Percentiles rank a stretch among this genome's conserved stretches.
Evolutionary conservation across 1,140 invertebrate species (phyloP).

Genomic region (Muscidifurax raptorellus): DNA sequence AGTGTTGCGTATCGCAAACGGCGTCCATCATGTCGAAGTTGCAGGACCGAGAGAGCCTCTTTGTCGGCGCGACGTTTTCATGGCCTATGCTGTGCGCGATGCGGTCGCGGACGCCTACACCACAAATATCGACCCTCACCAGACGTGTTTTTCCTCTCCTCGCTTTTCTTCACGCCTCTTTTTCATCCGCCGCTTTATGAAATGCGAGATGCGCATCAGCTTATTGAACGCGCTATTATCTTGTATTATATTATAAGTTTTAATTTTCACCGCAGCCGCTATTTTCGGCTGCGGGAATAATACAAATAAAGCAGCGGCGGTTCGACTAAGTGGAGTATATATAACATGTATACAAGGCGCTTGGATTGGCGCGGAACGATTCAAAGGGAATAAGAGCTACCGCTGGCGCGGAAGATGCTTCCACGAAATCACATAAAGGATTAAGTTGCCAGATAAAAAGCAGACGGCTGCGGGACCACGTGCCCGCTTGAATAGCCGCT

Average conservation of each 20-base stretch:
- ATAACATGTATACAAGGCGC: neutral
- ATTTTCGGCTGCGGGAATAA: neutral
- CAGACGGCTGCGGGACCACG: neutral
- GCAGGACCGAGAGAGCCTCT: neutral
- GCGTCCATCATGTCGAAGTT: neutral
- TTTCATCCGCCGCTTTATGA: neutral
- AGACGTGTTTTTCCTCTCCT: neutral
- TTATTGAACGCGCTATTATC: neutral
- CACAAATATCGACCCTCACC: neutral
- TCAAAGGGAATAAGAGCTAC: neutral
- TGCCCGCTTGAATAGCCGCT: neutral
- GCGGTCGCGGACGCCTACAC: too few species aligned
- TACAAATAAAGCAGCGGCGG: neutral
- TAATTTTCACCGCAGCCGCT: neutral
- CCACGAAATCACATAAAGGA: constrained; percentile 1
- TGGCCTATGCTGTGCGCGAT: too few species aligned
- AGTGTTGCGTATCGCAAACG: neutral
- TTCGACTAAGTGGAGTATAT: neutral
- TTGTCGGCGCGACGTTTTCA: neutral
- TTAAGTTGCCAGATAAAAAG: constrained; percentile 14
- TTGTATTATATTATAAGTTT: too few species aligned
- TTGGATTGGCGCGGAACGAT: neutral
- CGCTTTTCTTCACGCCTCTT: neutral
- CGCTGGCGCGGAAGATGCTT: neutral
- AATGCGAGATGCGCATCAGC: neutral